Base-by-base conservation (phyloP, 2,113 vertebrate genomes). In the Ictidomys tridecemlineatus region DNA sequence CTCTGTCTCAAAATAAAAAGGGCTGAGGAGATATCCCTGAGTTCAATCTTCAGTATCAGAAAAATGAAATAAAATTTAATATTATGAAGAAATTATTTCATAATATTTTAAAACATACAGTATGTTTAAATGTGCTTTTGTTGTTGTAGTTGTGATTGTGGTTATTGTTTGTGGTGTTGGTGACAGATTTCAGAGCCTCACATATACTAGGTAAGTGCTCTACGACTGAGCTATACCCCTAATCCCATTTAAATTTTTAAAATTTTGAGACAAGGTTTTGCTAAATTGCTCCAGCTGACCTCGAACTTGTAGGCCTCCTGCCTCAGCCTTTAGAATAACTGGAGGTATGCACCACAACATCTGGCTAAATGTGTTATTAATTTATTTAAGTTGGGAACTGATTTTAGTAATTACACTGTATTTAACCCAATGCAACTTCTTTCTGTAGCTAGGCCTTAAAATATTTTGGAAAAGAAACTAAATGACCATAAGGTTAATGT, bases 301-400 rank as follows among this genome's bases (percentile, higher is more conserved):
- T 70, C 7, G 0, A n/a, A 70, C 32, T 69, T 70, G 32, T 17
- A 13, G 30, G 16, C 32, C 30, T 70, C 34, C 17, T 18, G 32
- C 34, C 30, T 67, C 30, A 34, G 65, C 65, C 65, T 67, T 12
- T 17, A 7, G 67, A 69, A 34, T 69, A n/a, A 28, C 67, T 70
- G 67, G 8, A n/a, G 67, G 16, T 30, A 70, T 70, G 13, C 17
- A 18, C 17, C 32, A 70, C 61, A 16, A 70, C 34, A 70, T 6
- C 34, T 34, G 3, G 67, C 91, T 93, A 92, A 96, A 87, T n/a
- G 22, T 34, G 7, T 42, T 96, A 51, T 93, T 96, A 93, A 96
- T 87, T 97, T 95, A 93, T 84, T 79, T 89, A 91, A 74, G 28
- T 58, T 48, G n/a, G 61, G 8, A 70, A 34, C 53, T 94, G 63